phyloP scores from a whole-genome alignment of 30 jellyfish, hydroid and myxozoan genomes.

The Chironex yamaguchii region DNA sequence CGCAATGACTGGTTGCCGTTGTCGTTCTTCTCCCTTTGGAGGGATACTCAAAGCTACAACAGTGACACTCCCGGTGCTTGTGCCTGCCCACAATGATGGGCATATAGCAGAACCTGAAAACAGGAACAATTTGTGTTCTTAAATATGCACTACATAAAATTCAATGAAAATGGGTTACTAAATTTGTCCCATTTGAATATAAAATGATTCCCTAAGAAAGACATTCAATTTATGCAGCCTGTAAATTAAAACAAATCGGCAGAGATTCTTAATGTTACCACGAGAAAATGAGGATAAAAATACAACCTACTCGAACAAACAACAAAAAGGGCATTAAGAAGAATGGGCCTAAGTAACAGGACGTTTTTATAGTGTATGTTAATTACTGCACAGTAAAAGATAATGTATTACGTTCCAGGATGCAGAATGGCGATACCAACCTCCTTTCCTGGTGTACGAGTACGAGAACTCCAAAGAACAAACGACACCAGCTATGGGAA shows the following conservation, averaged over 20 bases:
- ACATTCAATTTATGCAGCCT: too few relatives aligned
- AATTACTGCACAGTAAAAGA: neutral
- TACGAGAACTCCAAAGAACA: conserved; percentile 71
- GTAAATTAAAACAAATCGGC: too few relatives aligned
- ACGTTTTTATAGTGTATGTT: neutral
- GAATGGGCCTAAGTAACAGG: too few relatives aligned
- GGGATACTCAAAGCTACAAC: conserved; percentile 93
- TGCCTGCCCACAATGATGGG: conserved; percentile 96
- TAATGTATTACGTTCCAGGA: neutral
- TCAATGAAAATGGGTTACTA: too few relatives aligned
- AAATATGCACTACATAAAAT: too few relatives aligned
- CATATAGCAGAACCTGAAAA: conserved; percentile 81
- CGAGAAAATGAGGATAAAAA: too few relatives aligned
- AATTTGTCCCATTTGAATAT: too few relatives aligned
- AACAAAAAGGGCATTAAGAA: too few relatives aligned
- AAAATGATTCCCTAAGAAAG: too few relatives aligned
- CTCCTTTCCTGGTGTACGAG: conserved; percentile 92
- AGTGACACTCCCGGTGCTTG: conserved; percentile 86
- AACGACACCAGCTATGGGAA: conserved; percentile 83
- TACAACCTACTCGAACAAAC: too few relatives aligned
- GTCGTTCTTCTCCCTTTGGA: conserved; percentile 89
- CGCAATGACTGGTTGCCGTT: conserved; percentile 89
- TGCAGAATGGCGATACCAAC: conserved; percentile 37
- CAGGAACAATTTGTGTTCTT: too few relatives aligned
- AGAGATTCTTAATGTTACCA: too few relatives aligned